Evolutionary conservation across 2,113 vertebrate genomes (phyloP).

Genomic region (Nipponia nippon): DNA sequence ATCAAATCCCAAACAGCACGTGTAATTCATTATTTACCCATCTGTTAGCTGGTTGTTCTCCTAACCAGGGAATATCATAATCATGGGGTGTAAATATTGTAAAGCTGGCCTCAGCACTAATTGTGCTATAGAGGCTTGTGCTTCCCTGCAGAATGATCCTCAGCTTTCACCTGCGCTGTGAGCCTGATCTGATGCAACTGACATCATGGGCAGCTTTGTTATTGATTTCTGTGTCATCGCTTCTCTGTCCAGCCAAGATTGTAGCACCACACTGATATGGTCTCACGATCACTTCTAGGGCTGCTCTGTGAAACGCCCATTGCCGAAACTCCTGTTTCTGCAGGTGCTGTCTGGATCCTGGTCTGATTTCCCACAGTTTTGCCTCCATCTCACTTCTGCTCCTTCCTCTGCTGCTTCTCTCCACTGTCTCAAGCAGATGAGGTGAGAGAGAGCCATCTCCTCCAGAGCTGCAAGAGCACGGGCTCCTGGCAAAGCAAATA

Average conservation of each 20-base stretch:
- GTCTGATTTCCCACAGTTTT: neutral
- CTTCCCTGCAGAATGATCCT: neutral
- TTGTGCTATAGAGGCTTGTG: neutral
- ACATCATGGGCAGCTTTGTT: neutral
- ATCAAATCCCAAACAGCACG: neutral
- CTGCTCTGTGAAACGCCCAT: neutral
- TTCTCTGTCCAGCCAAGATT: neutral
- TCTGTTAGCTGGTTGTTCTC: neutral
- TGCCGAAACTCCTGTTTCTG: neutral
- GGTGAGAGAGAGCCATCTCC: neutral
- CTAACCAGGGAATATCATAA: neutral
- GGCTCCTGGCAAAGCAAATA: neutral
- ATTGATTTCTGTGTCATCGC: neutral
- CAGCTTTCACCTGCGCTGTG: neutral
- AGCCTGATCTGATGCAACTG: neutral
- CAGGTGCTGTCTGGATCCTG: neutral
- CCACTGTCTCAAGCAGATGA: neutral
- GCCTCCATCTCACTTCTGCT: neutral
- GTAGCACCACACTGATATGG: neutral
- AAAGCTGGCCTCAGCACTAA: neutral
- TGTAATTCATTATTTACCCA: neutral
- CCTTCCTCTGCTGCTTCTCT: neutral
- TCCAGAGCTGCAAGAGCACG: neutral
- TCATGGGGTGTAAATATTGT: neutral
- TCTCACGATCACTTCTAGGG: rapidly evolving